Percentiles rank a stretch among this genome's conserved stretches.
These are phyloP conservation scores for Chaetoderma sp. DNA, from an alignment of 2,888 invertebrate genomes.

Conservation along the genomic window DNA sequence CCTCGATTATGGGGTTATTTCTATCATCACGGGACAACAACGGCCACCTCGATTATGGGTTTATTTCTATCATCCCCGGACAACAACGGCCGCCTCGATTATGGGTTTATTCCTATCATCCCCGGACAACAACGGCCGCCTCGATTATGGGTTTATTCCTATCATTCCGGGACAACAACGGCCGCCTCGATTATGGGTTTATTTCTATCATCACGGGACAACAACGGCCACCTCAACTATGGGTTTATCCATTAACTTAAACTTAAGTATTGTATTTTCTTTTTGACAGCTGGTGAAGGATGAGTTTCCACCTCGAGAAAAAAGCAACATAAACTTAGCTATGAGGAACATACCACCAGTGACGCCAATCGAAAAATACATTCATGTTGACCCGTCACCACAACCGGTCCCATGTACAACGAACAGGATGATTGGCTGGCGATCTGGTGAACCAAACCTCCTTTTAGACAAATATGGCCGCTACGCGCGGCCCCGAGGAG, in stretches of 20 bases:
- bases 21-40: no score
- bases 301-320: slow-evolving; percentile 45
- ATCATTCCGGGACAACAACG: no score
- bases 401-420: slow-evolving; percentile 64
- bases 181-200: no score
- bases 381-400: slow-evolving; percentile 62
- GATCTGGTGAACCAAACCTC: slow-evolving; percentile 53
- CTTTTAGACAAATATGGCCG: slow-evolving; percentile 64
- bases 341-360: slow-evolving; percentile 50
- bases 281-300: slow-evolving; percentile 62
- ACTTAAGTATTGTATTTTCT: neutral
- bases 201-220: no score
- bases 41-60: no score
- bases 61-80: no score
- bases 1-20: no score
- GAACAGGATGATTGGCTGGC: slow-evolving; percentile 63
- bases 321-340: no score
- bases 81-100: no score
- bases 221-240: neutral
- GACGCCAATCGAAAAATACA: slow-evolving; percentile 63
- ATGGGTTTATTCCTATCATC: no score
- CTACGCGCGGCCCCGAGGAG: slow-evolving; percentile 64
- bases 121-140: no score
- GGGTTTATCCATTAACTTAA: neutral
- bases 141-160: no score